These are phyloP conservation scores for Scarus forsteni DNA, from an alignment of 2,797 vertebrate genomes.

Conservation along the genomic window DNA sequence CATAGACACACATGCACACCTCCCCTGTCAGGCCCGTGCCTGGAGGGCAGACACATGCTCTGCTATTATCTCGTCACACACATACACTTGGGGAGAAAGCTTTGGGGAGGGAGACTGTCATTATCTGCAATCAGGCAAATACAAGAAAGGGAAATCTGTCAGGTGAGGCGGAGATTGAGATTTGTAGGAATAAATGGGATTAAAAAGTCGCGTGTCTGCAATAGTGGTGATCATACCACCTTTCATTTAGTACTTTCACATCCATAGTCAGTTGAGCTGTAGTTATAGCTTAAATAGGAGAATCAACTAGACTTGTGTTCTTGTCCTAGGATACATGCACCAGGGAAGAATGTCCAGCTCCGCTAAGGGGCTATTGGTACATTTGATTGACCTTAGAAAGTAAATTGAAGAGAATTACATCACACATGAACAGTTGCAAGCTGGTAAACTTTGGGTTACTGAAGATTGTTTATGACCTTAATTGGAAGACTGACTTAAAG, in stretches of 20 bases:
- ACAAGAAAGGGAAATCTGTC: slow-evolving; percentile 69
- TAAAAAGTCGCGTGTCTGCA: slow-evolving; percentile 9
- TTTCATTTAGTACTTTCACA: neutral
- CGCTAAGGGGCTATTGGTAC: too few relatives aligned
- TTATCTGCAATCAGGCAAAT: slow-evolving; percentile 70
- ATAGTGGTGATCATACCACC: neutral
- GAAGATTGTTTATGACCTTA: too few relatives aligned
- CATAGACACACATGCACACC: slow-evolving; percentile 55
- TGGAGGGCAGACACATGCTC: slow-evolving; percentile 70
- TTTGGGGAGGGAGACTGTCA: slow-evolving; percentile 59
- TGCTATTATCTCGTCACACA: slow-evolving; percentile 79
- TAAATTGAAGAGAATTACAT: too few relatives aligned
- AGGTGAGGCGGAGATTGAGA: slow-evolving; percentile 50
- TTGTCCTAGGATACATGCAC: too few relatives aligned
- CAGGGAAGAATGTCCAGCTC: too few relatives aligned
- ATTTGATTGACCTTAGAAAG: too few relatives aligned
- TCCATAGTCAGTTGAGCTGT: neutral
- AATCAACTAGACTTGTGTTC: too few relatives aligned
- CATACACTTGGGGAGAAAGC: slow-evolving; percentile 37
- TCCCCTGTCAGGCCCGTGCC: slow-evolving; percentile 70
- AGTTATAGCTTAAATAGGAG: too few relatives aligned
- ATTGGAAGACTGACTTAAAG: too few relatives aligned
- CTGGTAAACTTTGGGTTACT: too few relatives aligned
- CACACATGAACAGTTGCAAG: too few relatives aligned
- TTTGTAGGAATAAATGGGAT: slow-evolving; percentile 44